These are phyloP conservation scores for Alcis repandata DNA, from an alignment of 2,888 invertebrate species.

Conservation along the genomic window DNA sequence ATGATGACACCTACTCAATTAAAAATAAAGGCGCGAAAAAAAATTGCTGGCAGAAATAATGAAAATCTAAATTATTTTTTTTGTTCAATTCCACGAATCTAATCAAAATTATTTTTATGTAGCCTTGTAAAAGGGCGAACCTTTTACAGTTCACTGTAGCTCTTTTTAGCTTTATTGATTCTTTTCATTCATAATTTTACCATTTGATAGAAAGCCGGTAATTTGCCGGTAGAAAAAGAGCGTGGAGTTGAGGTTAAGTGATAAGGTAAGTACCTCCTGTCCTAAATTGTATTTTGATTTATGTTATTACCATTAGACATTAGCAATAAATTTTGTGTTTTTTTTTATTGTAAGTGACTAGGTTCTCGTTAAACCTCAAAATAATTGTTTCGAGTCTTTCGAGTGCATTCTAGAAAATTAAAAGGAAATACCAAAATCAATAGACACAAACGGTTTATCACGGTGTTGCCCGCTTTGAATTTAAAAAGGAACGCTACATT, in stretches of 20 bases:
- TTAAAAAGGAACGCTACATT: neutral
- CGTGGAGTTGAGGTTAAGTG: neutral
- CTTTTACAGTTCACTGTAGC: neutral
- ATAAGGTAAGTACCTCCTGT: neutral
- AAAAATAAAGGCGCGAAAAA: no score
- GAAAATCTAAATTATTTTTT: neutral
- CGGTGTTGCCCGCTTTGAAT: neutral
- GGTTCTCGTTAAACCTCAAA: neutral
- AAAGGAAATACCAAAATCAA: neutral
- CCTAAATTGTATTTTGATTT: no score
- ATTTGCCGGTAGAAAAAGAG: neutral
- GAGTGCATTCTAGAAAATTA: neutral
- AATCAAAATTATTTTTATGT: neutral
- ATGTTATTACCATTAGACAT: no score
- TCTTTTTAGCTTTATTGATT: neutral
- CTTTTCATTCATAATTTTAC: conserved; percentile 6
- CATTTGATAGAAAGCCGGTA: neutral
- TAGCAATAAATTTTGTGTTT: no score
- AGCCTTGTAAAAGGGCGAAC: neutral
- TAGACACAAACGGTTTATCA: neutral
- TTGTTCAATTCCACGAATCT: neutral
- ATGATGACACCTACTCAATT: no score
- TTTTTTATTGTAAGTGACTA: no score
- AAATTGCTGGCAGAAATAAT: no score
- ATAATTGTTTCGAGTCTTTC: neutral